Base-by-base conservation (phyloP, 2,113 vertebrate species). In the Zapus hudsonius region DNA sequence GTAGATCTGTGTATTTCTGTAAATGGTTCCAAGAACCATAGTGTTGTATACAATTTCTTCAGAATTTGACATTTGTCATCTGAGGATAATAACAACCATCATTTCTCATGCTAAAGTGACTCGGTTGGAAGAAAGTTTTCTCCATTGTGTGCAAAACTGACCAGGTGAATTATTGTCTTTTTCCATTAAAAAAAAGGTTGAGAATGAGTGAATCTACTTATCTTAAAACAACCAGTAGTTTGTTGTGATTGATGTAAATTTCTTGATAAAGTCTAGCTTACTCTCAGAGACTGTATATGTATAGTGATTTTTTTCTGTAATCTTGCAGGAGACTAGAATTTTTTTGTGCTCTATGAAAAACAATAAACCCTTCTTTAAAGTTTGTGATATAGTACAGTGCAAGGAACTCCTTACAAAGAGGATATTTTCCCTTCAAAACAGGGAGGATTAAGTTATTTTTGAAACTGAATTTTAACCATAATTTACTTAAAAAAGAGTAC, bases 271-370 rank as follows among this genome's bases (percentile, higher is more conserved):
- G 12, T 78, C 36, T 96, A 9, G 25, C 16, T 87, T 19, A 84
- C 25, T 69, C n/a, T 87, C 59, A 67, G 38, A 87, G 55, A 44
- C 36, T 91, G 42, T 90, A 20, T 82, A 63, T 44, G 29, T 82
- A n/a, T 63, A 84, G 57, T 79, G 57, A 67, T 79, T 89, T 95
- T 89, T 94, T 86, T 19, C 66, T 82, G 7, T 83, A 82, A 80
- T 27, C 96, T 85, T 93, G 16, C 69, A 95, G 57, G 82, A 88
- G n/a, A 86, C 38, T 61, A 93, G 61, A 94, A 85, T 36, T 85
- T 88, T 92, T 61, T 63, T 83, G 2, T 82, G n/a, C 33, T 95
- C 40, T 70, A 95, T 74, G 88, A 84, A 80, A 89, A 78, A 55
- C 38, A 93, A 92, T 80, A 96, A 94, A 91, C 40, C 2, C 57